Conservation (phyloP, 2,113 vertebrate genomes). For the Sander lucioperca region DNA sequence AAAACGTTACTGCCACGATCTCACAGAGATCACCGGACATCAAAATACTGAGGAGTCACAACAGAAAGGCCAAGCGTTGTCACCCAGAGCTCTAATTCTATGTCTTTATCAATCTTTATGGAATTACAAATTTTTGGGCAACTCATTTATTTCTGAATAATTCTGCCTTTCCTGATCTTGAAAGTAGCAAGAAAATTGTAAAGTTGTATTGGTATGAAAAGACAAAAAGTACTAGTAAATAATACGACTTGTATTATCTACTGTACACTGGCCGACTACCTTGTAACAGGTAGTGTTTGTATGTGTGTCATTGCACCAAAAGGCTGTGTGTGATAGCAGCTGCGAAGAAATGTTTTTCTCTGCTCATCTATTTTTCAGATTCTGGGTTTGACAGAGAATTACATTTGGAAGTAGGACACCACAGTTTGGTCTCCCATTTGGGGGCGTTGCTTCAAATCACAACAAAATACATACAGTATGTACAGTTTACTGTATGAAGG, state of each 20-base stretch:
- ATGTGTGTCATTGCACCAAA: slow-evolving; percentile 63
- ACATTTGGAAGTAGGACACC: slow-evolving; percentile 61
- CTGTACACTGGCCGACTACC: slow-evolving; percentile 59
- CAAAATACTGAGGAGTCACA: slow-evolving; percentile 69
- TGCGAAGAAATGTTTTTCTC: slow-evolving; percentile 51
- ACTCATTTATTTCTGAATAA: slow-evolving; percentile 23
- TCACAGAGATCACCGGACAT: slow-evolving; percentile 81
- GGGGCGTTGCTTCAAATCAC: slow-evolving; percentile 45
- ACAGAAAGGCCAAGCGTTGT: slow-evolving; percentile 81
- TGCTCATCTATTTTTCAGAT: slow-evolving; percentile 67
- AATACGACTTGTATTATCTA: background rate
- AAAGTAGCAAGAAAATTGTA: slow-evolving; percentile 48
- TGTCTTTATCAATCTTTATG: slow-evolving; percentile 6
- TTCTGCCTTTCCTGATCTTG: slow-evolving; percentile 26
- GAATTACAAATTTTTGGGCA: slow-evolving; percentile 38
- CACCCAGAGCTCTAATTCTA: slow-evolving; percentile 48
- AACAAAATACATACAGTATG: slow-evolving; percentile 53
- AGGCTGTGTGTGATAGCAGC: slow-evolving; percentile 65
- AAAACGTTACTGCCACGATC: slow-evolving; percentile 79
- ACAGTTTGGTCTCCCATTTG: slow-evolving; percentile 48
- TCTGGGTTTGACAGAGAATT: slow-evolving; percentile 62
- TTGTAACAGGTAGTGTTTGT: slow-evolving; percentile 71
- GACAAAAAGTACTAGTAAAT: slow-evolving; percentile 40
- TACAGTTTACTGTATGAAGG: slow-evolving; percentile 45
- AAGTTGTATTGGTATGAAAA: slow-evolving; percentile 68